Base-by-base conservation (phyloP, 1,140 invertebrate genomes). In the Choristoneura fumiferana region DNA sequence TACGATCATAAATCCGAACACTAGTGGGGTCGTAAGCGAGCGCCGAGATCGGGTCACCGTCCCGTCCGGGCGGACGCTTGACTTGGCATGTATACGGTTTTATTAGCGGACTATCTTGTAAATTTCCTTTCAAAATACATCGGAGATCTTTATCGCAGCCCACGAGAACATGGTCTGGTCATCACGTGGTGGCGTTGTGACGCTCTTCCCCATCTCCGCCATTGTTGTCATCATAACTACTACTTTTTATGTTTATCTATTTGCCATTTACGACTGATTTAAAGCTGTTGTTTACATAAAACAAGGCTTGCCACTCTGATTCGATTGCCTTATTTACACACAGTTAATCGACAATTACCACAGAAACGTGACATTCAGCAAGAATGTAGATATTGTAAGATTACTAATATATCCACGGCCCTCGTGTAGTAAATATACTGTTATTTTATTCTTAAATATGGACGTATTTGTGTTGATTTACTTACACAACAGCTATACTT, bases 81-180 rank as follows among this genome's bases (percentile, higher is more conserved):
- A 63, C 37, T 54, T 77, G 78, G 72, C 73, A 78, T 84, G 69
- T 83, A 79, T 87, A 83, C 70, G 73, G 69, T 84, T 49, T 49
- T 84, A 84, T 83, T 84, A 85, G 74, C 67, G 61, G 71, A 64
- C 66, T 61, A 76, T 76, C 69, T 84, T 87, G 73, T 85, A 82
- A 82, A 81, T 83, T 79, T 74, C 63, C 71, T 74, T 76, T 76
- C 62, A 78, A 82, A 82, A 76, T 73, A 72, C 69, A 72, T 78
- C 62, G 22, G 43, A 84, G 83, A 86, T 86, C 63, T 72, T 81
- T 81, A 84, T 84, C 79, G 67, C 36, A 12, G 35, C 17, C 58
- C 60, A 56, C 66, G 72, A 81, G 82, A 80, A 78, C 64, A 58
- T 59, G 35, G 22, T 15, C 54, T 60, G 58, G 57, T 65, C 57